phyloP scores from a whole-genome alignment of 1,140 invertebrate species.

The Heliconius eleuchia region DNA sequence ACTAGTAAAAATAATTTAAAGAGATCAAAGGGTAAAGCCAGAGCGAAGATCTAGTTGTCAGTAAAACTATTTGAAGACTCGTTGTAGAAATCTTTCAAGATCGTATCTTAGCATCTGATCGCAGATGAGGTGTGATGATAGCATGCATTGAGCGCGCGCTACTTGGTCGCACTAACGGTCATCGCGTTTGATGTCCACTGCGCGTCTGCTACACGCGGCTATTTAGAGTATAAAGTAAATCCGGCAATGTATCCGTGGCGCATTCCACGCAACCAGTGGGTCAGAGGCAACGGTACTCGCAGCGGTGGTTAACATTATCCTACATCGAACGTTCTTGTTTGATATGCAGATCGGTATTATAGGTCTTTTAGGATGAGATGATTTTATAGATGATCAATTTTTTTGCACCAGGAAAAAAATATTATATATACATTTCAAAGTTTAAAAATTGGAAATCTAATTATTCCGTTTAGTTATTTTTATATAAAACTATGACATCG shows the following conservation, averaged over 20 bases:
- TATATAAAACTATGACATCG: too few species aligned
- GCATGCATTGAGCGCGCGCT: slow-evolving; percentile 12
- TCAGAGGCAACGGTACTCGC: slow-evolving; percentile 61
- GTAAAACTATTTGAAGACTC: not conserved
- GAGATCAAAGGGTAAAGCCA: not conserved
- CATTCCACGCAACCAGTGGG: slow-evolving; percentile 56
- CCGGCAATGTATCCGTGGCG: slow-evolving; percentile 33
- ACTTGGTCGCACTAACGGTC: slow-evolving; percentile 27
- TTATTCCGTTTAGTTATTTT: too few species aligned
- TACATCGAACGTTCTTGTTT: slow-evolving; percentile 19
- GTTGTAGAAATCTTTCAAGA: slow-evolving; percentile 20
- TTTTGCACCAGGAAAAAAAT: too few species aligned
- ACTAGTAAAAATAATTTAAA: not conserved
- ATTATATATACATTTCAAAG: too few species aligned
- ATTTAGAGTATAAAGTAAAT: not conserved
- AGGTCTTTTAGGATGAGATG: not conserved
- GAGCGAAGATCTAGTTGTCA: not conserved
- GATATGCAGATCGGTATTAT: slow-evolving; percentile 10
- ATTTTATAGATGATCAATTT: not conserved
- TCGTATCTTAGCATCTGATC: slow-evolving; percentile 9
- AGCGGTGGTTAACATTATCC: slow-evolving; percentile 43
- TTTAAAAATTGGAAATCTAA: too few species aligned
- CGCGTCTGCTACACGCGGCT: not conserved
- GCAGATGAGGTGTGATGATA: slow-evolving; percentile 22
- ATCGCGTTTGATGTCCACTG: slow-evolving; percentile 19